phyloP scores from a whole-genome alignment of 2,888 invertebrate species.

The Drosophila mettleri region DNA sequence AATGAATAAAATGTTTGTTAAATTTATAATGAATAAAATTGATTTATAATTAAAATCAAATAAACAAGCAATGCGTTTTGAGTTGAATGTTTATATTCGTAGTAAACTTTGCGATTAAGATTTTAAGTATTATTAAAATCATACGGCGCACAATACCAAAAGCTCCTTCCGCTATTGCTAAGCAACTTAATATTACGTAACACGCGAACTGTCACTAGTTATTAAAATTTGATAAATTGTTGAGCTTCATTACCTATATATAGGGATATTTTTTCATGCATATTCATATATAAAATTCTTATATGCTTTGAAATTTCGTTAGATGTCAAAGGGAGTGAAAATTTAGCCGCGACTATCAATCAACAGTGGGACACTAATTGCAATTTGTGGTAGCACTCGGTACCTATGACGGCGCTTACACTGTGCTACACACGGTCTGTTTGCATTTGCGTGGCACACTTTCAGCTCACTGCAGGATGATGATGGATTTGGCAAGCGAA shows the following conservation, averaged over 20 bases:
- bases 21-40: too few relatives aligned
- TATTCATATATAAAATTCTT: not conserved
- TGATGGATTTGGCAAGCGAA: constrained; percentile 30
- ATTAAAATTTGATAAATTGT: not conserved
- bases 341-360: constrained; percentile 40
- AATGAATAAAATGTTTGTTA: too few relatives aligned
- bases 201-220: not conserved
- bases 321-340: not conserved
- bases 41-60: too few relatives aligned
- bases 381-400: constrained; percentile 41
- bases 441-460: constrained; percentile 27
- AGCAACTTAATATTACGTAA: not conserved
- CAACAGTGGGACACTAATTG: constrained; percentile 60
- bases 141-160: too few relatives aligned
- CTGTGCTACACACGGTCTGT: constrained; percentile 15
- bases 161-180: not conserved
- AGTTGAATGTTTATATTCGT: too few relatives aligned
- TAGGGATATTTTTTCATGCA: too few relatives aligned
- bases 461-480: constrained; percentile 6
- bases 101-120: too few relatives aligned
- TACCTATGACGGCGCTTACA: constrained; percentile 19
- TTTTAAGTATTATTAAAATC: too few relatives aligned
- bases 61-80: too few relatives aligned
- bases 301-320: not conserved
- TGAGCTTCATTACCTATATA: not conserved